A percentile compares a stretch with the other conserved stretches of the same genome.
Conservation (phyloP, 2,797 vertebrate species). For the Falco novaeseelandiae region DNA sequence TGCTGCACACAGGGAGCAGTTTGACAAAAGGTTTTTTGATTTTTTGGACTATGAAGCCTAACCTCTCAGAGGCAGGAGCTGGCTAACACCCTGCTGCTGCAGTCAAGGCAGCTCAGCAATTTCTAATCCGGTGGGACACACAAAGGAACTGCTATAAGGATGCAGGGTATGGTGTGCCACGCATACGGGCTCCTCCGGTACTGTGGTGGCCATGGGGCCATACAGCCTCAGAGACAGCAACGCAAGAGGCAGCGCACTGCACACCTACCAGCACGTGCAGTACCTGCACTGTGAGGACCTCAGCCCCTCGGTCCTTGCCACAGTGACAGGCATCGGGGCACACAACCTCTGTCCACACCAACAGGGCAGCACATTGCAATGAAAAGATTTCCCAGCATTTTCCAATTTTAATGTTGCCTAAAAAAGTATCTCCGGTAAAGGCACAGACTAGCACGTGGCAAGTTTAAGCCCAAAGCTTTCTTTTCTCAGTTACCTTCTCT, state of each 20-base stretch:
- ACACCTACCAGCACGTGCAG: accelerated
- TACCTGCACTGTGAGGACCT: accelerated
- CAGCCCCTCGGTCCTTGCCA: accelerated
- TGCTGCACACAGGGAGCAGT: background rate
- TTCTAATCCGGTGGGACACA: background rate
- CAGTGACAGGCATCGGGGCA: accelerated
- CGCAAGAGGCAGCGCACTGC: accelerated
- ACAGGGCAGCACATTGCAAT: background rate
- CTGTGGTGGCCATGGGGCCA: accelerated
- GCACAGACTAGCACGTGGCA: accelerated
- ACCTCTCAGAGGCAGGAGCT: background rate
- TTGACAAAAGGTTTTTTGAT: background rate
- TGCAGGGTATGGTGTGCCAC: accelerated
- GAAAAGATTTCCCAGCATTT: background rate
- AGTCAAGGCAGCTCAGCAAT: background rate
- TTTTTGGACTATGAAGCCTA: background rate
- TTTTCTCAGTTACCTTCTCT: background rate
- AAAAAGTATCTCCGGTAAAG: background rate
- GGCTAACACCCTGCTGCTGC: background rate
- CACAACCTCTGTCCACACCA: background rate
- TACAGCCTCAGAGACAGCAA: background rate
- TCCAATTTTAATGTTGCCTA: background rate
- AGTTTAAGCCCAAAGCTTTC: background rate
- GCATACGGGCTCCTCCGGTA: accelerated
- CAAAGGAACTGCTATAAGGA: background rate